Base-by-base conservation (phyloP, 2,797 vertebrate species). In the Takifugu rubripes region DNA sequence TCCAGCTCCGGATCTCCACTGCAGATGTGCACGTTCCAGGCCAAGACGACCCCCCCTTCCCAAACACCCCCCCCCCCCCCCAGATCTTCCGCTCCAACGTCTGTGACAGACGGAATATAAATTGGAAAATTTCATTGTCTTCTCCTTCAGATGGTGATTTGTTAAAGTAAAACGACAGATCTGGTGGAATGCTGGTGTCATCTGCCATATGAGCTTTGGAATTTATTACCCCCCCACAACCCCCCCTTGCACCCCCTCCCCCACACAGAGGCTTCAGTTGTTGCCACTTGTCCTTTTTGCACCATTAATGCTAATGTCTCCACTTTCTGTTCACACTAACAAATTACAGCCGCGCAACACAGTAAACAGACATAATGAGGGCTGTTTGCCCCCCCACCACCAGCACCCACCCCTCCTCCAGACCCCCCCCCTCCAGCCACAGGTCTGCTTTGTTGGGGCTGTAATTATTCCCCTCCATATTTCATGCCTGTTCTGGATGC, bases 101-200 rank as follows among this genome's bases (percentile, higher is more conserved):
- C 75, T 55, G 61, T 89, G 87, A 90, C 66, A 83, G 87, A 90
- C 88, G 66, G 89, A 90, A 90, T 89, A 88, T 90, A 90, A 91
- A 91, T 89, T 87, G 85, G 85, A 89, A 80, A 87, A 88, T 81
- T 87, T 80, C 81, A 84, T 86, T 84, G 81, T 88, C 77, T 83
- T 81, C 66, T 79, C 33, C 74, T 84, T 84, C 68, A 81, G 68
- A 77, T 79, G 64, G 59, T 61, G 73, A 75, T 82, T 87, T 80
- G 65, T 72, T 68, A 80, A 80, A 42, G 26, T 6, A 7, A 59
- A 48, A 26, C 0, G 3, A 40, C 2, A 33, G 6, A 25, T 40
- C 8, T 33, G 40, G 17, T 43, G 64, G 71, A 60, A 25, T 61
- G 52, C 59, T 21, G 33, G 54, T 68, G 54, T 81, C 62, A 57